These are phyloP conservation scores for Albula glossodonta DNA, from an alignment of 2,113 vertebrate genomes.

Conservation along the genomic window DNA sequence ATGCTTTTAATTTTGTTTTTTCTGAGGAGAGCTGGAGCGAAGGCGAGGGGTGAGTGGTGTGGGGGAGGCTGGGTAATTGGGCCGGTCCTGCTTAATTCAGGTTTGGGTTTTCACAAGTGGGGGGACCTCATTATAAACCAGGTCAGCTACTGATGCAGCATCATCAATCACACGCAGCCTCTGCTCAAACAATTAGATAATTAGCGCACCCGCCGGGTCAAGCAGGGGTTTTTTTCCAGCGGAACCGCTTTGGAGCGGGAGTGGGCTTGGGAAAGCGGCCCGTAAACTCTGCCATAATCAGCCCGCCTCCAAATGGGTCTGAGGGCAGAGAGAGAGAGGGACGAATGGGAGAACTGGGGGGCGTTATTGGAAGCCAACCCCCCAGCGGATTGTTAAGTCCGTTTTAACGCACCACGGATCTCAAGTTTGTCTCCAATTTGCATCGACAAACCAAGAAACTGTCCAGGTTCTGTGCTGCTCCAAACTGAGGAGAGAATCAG, in stretches of 20 bases:
- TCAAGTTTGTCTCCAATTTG: background rate
- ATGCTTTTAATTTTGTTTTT: conserved; percentile 45
- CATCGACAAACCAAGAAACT: background rate
- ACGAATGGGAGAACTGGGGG: conserved; percentile 31
- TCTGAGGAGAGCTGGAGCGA: conserved; percentile 53
- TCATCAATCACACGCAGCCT: conserved; percentile 61
- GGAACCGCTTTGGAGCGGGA: conserved; percentile 31
- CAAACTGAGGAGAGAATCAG: too few relatives aligned
- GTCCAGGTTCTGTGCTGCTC: too few relatives aligned
- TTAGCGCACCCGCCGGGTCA: conserved; percentile 70
- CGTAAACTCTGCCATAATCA: conserved; percentile 48
- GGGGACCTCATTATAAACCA: conserved; percentile 61
- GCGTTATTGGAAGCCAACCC: conserved; percentile 37
- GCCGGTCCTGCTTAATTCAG: conserved; percentile 63
- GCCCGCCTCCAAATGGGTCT: conserved; percentile 41
- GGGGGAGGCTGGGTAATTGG: conserved; percentile 55
- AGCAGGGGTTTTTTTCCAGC: conserved; percentile 44
- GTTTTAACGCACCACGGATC: background rate
- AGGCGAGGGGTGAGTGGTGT: conserved; percentile 38
- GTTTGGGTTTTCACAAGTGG: conserved; percentile 56
- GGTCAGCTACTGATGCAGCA: conserved; percentile 53
- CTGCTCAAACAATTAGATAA: conserved; percentile 77
- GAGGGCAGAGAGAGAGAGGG: conserved; percentile 13
- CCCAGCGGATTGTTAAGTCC: conserved; percentile 29
- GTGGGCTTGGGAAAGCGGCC: conserved; percentile 40